Evolutionary conservation across 2,797 vertebrate genomes (phyloP), one percentile per base, ranked within the genome.

Genomic region (Sebastiscus albofasciatus): DNA sequence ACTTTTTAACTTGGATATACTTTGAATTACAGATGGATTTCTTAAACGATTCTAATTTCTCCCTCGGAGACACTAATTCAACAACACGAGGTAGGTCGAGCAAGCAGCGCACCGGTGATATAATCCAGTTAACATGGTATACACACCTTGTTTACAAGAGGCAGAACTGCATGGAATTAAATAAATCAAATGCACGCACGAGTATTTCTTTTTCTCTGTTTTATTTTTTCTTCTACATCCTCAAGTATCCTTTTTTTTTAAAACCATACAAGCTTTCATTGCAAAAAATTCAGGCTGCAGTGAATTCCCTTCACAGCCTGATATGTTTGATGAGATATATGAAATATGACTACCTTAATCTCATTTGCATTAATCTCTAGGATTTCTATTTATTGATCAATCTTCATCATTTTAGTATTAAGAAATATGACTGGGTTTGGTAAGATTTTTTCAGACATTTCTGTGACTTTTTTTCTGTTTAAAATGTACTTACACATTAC

Each of bases 1-100:
- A 62, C 12, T 77, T 62, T 13, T 33, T 12, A 62, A 85, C 26
- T 76, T 79, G 71, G 66, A 78, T 54, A 7, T 26, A 77, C 42
- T 83, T 82, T 73, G 20, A 52, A 67, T 65, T 39, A 52, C 52
- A 2, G 27, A 95, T 95, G 94, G 94, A 95, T 93, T 89, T 91
- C n/a, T 77, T 79, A 8, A 91, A 90, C 34, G 60, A 65, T 2
- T 91, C 89, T 0, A 87, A 88, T 90, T 62, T 83, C 42, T 87
- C 90, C 11, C 20, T 71, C 9, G 71, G 58, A 65, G 29, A 59
- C 62, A 59, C 20, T 3, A 94, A 94, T 79, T 86, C 75, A 39
- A 77, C 94, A 59, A 29, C 71, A 77, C 29, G 69, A 90, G 93
- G 94, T 93, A 82, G 54, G 83, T 46, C 27, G 9, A 56, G 9